These are phyloP conservation scores for Uloborus diversus DNA, from an alignment of 1,140 invertebrate genomes.

Conservation along the genomic window DNA sequence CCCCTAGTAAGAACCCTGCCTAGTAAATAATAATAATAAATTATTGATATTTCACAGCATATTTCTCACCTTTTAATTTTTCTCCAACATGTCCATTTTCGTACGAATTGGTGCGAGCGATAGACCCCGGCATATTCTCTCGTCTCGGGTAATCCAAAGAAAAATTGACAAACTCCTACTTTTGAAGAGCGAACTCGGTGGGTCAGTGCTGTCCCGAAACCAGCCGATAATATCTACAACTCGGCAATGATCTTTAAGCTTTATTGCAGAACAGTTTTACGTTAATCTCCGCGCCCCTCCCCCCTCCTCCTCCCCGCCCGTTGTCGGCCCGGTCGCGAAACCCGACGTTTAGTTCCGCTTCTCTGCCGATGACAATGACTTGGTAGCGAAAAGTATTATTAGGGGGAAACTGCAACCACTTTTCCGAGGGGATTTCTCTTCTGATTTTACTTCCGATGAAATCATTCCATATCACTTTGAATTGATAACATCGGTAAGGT, in stretches of 20 bases:
- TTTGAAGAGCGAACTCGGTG: not conserved
- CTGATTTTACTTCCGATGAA: no score
- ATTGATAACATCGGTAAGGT: no score
- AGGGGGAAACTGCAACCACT: no score
- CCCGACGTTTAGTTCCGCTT: conserved; percentile 36
- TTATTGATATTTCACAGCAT: not conserved
- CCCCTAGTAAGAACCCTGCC: no score
- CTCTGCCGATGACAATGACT: conserved; percentile 6
- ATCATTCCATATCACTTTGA: no score
- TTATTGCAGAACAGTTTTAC: not conserved
- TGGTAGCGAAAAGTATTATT: no score
- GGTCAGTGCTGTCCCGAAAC: not conserved
- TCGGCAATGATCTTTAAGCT: conserved; percentile 19
- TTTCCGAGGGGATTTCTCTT: no score
- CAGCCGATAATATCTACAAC: conserved; percentile 2
- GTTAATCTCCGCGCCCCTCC: conserved; percentile 6
- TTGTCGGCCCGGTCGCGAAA: not conserved
- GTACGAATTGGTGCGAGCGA: not conserved
- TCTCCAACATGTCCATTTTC: conserved; percentile 1
- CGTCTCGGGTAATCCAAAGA: conserved; percentile 1
- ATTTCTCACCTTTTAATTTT: conserved; percentile 1
- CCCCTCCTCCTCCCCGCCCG: not conserved
- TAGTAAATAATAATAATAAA: no score
- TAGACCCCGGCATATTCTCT: conserved; percentile 18
- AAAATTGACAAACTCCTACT: not conserved